Percentiles rank a stretch among this genome's conserved stretches.
Conservation (phyloP, 2,113 vertebrate genomes). For the Drymodes brunneopygia region DNA sequence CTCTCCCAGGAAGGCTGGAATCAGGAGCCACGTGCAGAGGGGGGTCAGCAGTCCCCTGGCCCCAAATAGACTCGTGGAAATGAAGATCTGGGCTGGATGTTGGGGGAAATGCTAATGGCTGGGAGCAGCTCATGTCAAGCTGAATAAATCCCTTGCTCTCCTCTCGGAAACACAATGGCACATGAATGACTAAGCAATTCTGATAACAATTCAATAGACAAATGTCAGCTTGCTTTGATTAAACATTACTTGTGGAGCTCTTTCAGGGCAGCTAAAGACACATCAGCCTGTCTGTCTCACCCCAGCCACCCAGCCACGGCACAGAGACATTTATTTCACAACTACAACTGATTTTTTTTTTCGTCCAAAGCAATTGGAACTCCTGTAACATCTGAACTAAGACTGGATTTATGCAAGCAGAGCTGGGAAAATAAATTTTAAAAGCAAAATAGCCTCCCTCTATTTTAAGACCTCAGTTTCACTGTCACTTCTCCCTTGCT, state of each 20-base stretch:
- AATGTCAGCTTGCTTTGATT: slow-evolving; percentile 57
- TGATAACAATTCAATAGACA: slow-evolving; percentile 63
- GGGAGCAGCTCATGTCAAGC: slow-evolving; percentile 9
- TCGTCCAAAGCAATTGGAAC: not conserved
- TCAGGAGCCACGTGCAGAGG: not conserved
- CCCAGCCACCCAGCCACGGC: not conserved
- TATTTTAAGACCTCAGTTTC: slow-evolving; percentile 9
- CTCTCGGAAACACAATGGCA: slow-evolving; percentile 32
- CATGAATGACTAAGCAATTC: slow-evolving; percentile 53
- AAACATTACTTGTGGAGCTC: slow-evolving; percentile 27
- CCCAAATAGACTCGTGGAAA: slow-evolving; percentile 37
- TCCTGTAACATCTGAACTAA: slow-evolving; percentile 1
- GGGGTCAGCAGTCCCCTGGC: slow-evolving; percentile 34
- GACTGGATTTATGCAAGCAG: slow-evolving; percentile 24
- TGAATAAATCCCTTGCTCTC: slow-evolving; percentile 30
- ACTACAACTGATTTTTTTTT: not conserved
- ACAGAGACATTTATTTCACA: not conserved
- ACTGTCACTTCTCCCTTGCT: not conserved
- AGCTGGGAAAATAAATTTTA: not conserved
- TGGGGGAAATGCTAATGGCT: slow-evolving; percentile 38
- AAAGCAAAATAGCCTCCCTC: not conserved
- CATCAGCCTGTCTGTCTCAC: not conserved
- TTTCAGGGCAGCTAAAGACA: not conserved
- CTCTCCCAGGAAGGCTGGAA: not conserved
- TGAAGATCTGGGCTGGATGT: slow-evolving; percentile 26